phyloP scores from a whole-genome alignment of 1,140 invertebrate species.

The Antheraea mylitta region DNA sequence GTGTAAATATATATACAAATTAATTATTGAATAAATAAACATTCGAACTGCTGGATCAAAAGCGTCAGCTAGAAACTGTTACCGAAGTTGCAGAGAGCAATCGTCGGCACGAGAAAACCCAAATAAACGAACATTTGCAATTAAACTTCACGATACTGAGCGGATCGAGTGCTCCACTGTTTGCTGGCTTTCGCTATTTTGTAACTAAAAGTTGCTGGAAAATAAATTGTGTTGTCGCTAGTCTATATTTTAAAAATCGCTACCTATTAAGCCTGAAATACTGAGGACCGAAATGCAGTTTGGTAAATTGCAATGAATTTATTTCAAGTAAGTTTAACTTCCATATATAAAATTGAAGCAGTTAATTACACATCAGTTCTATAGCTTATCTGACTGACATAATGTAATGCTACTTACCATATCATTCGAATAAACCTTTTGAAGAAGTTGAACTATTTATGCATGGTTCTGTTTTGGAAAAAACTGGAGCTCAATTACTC shows the following conservation, averaged over 20 bases:
- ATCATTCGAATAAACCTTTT: too few relatives aligned
- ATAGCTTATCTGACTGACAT: too few relatives aligned
- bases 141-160: slow-evolving; percentile 28
- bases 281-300: neutral
- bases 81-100: slow-evolving; percentile 18
- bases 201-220: neutral
- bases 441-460: too few relatives aligned
- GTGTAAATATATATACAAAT: too few relatives aligned
- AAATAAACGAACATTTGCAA: slow-evolving; percentile 33
- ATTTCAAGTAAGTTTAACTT: too few relatives aligned
- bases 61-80: slow-evolving; percentile 12
- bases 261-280: neutral
- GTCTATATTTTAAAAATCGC: neutral
- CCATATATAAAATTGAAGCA: too few relatives aligned
- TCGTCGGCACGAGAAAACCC: slow-evolving; percentile 19
- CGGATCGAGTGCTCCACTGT: slow-evolving; percentile 9
- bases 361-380: too few relatives aligned
- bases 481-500: too few relatives aligned
- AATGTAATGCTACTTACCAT: too few relatives aligned
- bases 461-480: too few relatives aligned
- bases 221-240: neutral
- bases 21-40: neutral
- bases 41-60: neutral
- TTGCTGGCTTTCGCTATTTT: neutral
- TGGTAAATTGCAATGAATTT: neutral